These are phyloP conservation scores for Labeo rohita DNA, from an alignment of 2,113 vertebrate genomes.

Conservation along the genomic window DNA sequence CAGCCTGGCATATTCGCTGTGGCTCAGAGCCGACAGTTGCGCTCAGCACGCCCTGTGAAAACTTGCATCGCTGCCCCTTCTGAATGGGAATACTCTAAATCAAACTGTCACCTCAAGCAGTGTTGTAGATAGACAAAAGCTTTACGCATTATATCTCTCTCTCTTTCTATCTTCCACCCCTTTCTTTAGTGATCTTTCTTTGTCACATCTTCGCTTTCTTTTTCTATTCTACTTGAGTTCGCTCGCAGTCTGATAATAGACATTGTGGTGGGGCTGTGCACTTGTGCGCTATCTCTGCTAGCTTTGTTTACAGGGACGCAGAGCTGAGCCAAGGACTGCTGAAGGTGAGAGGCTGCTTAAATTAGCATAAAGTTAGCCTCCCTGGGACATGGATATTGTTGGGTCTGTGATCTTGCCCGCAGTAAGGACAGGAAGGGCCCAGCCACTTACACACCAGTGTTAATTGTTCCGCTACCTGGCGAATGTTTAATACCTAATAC, in stretches of 20 bases:
- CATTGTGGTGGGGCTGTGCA: not conserved
- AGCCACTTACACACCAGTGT: slow-evolving; percentile 80
- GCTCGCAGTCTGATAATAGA: slow-evolving; percentile 27
- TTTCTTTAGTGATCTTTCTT: slow-evolving; percentile 15
- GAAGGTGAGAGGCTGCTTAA: slow-evolving; percentile 86
- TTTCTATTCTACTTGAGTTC: slow-evolving; percentile 5
- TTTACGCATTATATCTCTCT: slow-evolving; percentile 3
- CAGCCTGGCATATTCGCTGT: slow-evolving; percentile 57
- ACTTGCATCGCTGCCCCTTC: slow-evolving; percentile 62
- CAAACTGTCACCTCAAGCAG: slow-evolving; percentile 74
- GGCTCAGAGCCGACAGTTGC: slow-evolving; percentile 68
- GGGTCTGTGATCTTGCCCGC: slow-evolving; percentile 84
- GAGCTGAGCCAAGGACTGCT: slow-evolving; percentile 87
- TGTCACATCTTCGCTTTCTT: slow-evolving; percentile 14
- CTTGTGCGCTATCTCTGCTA: slow-evolving; percentile 72
- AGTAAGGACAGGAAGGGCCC: slow-evolving; percentile 87
- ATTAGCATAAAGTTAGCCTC: slow-evolving; percentile 90
- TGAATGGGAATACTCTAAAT: slow-evolving; percentile 68
- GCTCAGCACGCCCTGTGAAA: slow-evolving; percentile 62
- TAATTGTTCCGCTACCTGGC: slow-evolving; percentile 83
- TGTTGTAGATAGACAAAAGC: slow-evolving; percentile 60
- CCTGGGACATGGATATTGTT: slow-evolving; percentile 72
- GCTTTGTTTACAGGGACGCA: slow-evolving; percentile 82
- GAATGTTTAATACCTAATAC: slow-evolving; percentile 81
- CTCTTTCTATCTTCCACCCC: slow-evolving; percentile 1